Percentiles rank a stretch among this genome's conserved stretches.
Evolutionary conservation across 2,888 invertebrate genomes (phyloP).

Genomic region (Pseudococcus longispinus): DNA sequence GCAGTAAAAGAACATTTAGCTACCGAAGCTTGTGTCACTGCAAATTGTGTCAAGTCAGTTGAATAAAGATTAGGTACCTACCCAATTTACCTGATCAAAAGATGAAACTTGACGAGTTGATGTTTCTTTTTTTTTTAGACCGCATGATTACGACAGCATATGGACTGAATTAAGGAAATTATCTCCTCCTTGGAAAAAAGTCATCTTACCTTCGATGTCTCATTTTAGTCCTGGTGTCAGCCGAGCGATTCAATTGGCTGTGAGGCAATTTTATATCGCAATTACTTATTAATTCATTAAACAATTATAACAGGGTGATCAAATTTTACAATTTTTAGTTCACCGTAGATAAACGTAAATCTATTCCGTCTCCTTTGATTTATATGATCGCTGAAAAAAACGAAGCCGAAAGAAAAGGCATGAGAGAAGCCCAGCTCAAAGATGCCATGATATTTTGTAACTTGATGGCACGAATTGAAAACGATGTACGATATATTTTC

Average conservation of each 20-base stretch:
- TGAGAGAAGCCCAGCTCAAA: constrained; percentile 82
- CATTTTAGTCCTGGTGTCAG: constrained; percentile 77
- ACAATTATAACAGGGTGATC: background rate
- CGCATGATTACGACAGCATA: constrained; percentile 73
- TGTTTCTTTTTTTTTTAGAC: constrained; percentile 64
- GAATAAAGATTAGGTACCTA: background rate
- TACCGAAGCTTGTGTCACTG: constrained; percentile 69
- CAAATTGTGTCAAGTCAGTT: constrained; percentile 71
- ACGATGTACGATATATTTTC: constrained; percentile 66
- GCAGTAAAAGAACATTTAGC: constrained; percentile 65
- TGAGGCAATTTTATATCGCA: constrained; percentile 60
- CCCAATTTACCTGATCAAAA: background rate
- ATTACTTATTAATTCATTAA: background rate
- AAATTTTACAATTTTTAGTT: constrained; percentile 57
- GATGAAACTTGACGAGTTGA: background rate
- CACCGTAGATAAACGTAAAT: constrained; percentile 59
- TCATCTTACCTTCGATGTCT: constrained; percentile 74
- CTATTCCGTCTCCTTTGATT: constrained; percentile 78
- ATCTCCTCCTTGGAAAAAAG: constrained; percentile 70
- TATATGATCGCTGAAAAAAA: constrained; percentile 89
- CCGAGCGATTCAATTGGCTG: constrained; percentile 67
- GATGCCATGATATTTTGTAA: constrained; percentile 92
- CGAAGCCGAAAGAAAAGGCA: constrained; percentile 76
- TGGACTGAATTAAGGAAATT: constrained; percentile 75
- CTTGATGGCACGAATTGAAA: constrained; percentile 73